Evolutionary conservation across 92 coral and sea anemone species (phyloP).

Genomic region (Palythoa grandis): DNA sequence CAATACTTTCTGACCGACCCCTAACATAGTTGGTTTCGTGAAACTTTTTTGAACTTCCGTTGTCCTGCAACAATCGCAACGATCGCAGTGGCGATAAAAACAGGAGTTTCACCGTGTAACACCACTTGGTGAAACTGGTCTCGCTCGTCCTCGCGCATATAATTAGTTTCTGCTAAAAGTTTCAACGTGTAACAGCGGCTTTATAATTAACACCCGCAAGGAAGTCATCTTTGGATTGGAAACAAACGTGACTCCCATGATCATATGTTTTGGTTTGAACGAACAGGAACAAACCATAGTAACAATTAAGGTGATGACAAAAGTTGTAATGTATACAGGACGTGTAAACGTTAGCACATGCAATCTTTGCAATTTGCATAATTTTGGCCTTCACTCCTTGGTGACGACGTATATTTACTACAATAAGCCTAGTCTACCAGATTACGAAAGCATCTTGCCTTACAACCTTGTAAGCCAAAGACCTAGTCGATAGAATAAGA

Average conservation of each 20-base stretch:
- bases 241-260: conserved; percentile 16
- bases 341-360: background rate
- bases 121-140: no score
- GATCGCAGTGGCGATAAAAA: no score
- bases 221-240: background rate
- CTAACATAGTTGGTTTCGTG: no score
- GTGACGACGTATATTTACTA: background rate
- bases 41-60: no score
- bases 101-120: no score
- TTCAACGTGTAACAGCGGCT: no score
- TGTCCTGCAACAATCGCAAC: no score
- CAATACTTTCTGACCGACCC: no score
- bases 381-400: background rate
- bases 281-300: conserved; percentile 23
- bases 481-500: background rate
- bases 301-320: conserved; percentile 17
- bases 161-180: no score
- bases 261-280: background rate
- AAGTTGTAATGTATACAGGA: conserved; percentile 7
- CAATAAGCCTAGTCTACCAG: background rate
- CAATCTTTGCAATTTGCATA: conserved; percentile 14
- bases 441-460: background rate
- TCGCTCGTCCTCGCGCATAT: no score
- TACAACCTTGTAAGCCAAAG: background rate
- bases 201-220: no score